phyloP scores from a whole-genome alignment of 2,888 invertebrate species.

The Odontothrips loti region DNA sequence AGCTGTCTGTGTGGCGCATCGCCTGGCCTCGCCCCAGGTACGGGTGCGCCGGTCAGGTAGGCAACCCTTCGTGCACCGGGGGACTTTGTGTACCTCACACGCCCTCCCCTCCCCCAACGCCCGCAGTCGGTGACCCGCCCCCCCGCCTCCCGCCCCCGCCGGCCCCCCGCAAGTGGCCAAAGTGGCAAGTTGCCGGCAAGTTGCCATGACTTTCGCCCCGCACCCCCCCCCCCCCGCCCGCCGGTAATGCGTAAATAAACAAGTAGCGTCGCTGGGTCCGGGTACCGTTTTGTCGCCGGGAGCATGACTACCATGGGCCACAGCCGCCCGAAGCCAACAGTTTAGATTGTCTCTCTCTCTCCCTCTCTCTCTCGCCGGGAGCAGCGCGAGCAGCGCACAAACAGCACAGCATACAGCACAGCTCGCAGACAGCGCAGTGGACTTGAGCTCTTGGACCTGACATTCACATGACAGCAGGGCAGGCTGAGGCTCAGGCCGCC shows the following conservation, averaged over 20 bases:
- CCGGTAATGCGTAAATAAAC: background rate
- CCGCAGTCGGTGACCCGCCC: background rate
- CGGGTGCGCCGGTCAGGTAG: background rate
- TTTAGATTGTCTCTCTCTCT: too few species aligned
- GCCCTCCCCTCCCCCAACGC: background rate
- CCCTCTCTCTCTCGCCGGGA: too few species aligned
- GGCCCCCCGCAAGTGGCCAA: too few species aligned
- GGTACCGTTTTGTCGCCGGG: too few species aligned
- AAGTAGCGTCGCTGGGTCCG: background rate
- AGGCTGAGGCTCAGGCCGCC: too few species aligned
- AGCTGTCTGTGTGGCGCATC: too few species aligned
- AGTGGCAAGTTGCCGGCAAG: too few species aligned
- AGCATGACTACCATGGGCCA: too few species aligned
- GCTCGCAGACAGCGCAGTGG: background rate
- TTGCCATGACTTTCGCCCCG: too few species aligned
- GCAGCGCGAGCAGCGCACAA: background rate
- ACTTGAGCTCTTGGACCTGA: constrained; percentile 1
- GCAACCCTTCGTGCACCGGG: background rate
- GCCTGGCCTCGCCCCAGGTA: too few species aligned
- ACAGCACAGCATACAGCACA: background rate
- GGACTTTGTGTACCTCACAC: background rate
- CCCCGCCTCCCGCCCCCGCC: background rate
- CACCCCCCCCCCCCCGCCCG: too few species aligned
- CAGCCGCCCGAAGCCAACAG: too few species aligned
- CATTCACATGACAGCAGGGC: background rate